phyloP scores from a whole-genome alignment of 1,140 invertebrate genomes.

The Zaprionus gabonicus region DNA sequence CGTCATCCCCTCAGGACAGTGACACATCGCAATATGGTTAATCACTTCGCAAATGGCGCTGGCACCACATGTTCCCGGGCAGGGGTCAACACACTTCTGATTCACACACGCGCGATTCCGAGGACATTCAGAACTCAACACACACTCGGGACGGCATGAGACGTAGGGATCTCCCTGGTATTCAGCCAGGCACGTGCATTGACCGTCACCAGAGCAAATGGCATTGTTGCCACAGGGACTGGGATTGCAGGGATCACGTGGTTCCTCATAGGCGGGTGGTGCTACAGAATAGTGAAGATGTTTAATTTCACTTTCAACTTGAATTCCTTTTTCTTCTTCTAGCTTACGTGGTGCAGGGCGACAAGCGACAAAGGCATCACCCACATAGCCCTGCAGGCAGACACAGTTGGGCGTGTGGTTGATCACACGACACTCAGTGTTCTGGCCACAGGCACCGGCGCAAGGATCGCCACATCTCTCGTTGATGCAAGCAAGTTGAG shows the following conservation, averaged over 20 bases:
- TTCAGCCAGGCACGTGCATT: constrained; percentile 88
- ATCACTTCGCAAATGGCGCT: constrained; percentile 91
- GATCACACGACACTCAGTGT: constrained; percentile 92
- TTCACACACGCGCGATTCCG: constrained; percentile 89
- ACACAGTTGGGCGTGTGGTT: constrained; percentile 93
- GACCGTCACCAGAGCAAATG: constrained; percentile 89
- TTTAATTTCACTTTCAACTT: neutral
- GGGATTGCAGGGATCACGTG: constrained; percentile 86
- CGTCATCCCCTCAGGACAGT: constrained; percentile 88
- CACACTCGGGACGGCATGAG: constrained; percentile 92
- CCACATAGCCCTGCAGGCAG: constrained; percentile 90
- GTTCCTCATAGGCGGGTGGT: constrained; percentile 75
- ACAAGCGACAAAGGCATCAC: constrained; percentile 92
- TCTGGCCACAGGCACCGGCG: constrained; percentile 90
- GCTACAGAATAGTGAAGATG: constrained; percentile 47
- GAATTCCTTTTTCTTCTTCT: neutral
- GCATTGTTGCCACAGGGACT: constrained; percentile 87
- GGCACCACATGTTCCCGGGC: constrained; percentile 90
- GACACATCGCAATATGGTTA: constrained; percentile 91
- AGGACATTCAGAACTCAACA: constrained; percentile 92
- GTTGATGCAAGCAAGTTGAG: constrained; percentile 88
- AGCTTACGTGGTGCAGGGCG: constrained; percentile 83
- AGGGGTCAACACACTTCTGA: constrained; percentile 91
- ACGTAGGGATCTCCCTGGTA: constrained; percentile 89
- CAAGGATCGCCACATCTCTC: constrained; percentile 91